Percentiles rank a stretch among this genome's conserved stretches.
phyloP scores from a whole-genome alignment of 2,888 invertebrate species.

The Trachelus troglodyta region DNA sequence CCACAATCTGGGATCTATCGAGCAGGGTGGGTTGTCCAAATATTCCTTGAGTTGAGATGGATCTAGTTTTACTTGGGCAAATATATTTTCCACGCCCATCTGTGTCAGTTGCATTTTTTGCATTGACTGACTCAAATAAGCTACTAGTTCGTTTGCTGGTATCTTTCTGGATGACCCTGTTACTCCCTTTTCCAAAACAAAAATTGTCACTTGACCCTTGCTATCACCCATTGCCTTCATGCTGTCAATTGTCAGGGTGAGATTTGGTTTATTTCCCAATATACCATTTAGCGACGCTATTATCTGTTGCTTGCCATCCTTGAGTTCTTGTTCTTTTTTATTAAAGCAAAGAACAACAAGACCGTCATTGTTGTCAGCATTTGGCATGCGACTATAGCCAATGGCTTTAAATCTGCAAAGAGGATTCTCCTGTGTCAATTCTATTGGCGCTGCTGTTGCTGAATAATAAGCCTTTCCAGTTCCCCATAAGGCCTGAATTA shows the following conservation, averaged over 20 bases:
- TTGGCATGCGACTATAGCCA: constrained; percentile 89
- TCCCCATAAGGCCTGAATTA: constrained; percentile 91
- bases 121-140: constrained; percentile 76
- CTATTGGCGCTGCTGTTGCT: constrained; percentile 80
- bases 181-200: constrained; percentile 77
- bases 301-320: constrained; percentile 64
- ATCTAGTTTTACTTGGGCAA: constrained; percentile 80
- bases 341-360: constrained; percentile 87
- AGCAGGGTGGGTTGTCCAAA: constrained; percentile 87
- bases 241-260: constrained; percentile 81
- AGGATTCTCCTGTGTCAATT: constrained; percentile 89
- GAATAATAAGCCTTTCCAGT: constrained; percentile 87
- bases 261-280: constrained; percentile 87
- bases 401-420: constrained; percentile 95
- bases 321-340: constrained; percentile 83
- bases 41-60: constrained; percentile 87
- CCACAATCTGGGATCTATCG: constrained; percentile 95
- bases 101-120: constrained; percentile 79
- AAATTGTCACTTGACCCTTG: constrained; percentile 80
- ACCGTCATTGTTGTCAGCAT: constrained; percentile 91
- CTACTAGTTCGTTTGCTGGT: constrained; percentile 78
- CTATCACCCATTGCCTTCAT: constrained; percentile 83
- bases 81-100: constrained; percentile 78
- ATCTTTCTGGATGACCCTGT: constrained; percentile 76
- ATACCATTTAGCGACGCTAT: constrained; percentile 76